These are phyloP conservation scores for Rhegmatorhina hoffmannsi DNA, from an alignment of 2,113 vertebrate genomes.

Conservation along the genomic window DNA sequence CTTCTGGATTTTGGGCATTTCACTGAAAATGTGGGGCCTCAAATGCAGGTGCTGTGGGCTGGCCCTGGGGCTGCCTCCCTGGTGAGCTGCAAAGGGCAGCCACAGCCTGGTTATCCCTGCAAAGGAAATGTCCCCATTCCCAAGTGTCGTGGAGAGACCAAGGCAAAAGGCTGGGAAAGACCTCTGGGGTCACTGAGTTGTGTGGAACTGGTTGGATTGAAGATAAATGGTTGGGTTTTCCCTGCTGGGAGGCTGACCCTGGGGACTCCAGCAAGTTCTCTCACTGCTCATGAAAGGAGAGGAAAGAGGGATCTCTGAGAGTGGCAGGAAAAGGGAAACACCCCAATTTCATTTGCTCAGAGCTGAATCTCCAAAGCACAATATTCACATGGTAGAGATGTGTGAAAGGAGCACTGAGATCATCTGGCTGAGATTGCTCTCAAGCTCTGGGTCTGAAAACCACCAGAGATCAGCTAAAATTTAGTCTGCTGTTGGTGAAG, in stretches of 20 bases:
- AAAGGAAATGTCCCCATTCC: not conserved
- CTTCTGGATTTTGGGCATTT: not conserved
- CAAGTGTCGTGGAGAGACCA: accelerated
- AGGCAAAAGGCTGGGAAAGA: not conserved
- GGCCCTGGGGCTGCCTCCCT: not conserved
- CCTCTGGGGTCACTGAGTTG: accelerated
- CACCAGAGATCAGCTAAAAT: not conserved
- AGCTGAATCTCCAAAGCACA: not conserved
- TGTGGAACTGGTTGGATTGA: accelerated
- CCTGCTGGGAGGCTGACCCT: not conserved
- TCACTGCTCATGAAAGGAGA: too few relatives aligned
- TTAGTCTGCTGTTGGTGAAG: not conserved
- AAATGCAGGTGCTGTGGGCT: not conserved
- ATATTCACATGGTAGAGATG: not conserved
- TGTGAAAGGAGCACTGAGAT: not conserved
- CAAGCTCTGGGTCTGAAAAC: not conserved
- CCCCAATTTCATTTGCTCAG: not conserved
- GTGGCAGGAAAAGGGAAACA: not conserved
- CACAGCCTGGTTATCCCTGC: not conserved
- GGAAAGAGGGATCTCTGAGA: not conserved
- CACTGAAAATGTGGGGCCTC: not conserved
- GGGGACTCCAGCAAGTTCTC: not conserved
- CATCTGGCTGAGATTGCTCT: not conserved
- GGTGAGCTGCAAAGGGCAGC: not conserved
- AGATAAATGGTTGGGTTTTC: not conserved